These are phyloP conservation scores for Boulengeromyrus knoepffleri DNA, from an alignment of 2,113 vertebrate genomes.

Conservation along the genomic window DNA sequence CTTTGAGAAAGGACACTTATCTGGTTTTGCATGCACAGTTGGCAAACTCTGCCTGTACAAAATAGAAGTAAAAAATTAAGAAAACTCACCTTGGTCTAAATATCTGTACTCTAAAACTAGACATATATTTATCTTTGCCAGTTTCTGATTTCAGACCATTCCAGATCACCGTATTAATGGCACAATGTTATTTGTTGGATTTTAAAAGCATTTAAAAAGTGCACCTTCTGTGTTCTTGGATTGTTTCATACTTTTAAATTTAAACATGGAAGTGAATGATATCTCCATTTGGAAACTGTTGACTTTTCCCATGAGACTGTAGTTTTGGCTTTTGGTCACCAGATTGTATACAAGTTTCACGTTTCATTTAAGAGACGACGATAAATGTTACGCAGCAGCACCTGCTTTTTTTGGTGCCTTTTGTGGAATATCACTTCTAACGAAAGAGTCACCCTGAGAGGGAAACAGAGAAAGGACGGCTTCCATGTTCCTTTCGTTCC, in stretches of 20 bases:
- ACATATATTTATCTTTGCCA: not conserved
- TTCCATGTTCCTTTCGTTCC: slow-evolving; percentile 10
- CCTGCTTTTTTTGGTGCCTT: slow-evolving; percentile 29
- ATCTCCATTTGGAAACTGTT: not conserved
- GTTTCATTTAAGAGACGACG: not conserved
- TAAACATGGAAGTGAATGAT: not conserved
- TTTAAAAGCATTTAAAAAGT: not conserved
- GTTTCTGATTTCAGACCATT: slow-evolving; percentile 16
- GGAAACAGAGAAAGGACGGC: not conserved
- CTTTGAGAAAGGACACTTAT: slow-evolving; percentile 27
- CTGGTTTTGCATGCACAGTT: not conserved
- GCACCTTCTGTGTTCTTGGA: not conserved
- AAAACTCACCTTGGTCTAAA: not conserved
- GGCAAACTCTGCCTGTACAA: not conserved
- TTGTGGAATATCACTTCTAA: slow-evolving; percentile 20
- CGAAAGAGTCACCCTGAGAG: slow-evolving; percentile 9
- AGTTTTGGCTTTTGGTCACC: not conserved
- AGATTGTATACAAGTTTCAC: not conserved
- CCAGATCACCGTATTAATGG: slow-evolving; percentile 2
- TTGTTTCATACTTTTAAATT: not conserved
- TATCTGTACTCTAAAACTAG: slow-evolving; percentile 1
- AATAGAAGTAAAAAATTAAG: not conserved
- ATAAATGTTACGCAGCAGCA: not conserved
- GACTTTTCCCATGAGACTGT: not conserved
- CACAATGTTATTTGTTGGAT: slow-evolving; percentile 1